Evolutionary conservation across 2,113 vertebrate genomes (phyloP).

Genomic region (Aegotheles bennettii): DNA sequence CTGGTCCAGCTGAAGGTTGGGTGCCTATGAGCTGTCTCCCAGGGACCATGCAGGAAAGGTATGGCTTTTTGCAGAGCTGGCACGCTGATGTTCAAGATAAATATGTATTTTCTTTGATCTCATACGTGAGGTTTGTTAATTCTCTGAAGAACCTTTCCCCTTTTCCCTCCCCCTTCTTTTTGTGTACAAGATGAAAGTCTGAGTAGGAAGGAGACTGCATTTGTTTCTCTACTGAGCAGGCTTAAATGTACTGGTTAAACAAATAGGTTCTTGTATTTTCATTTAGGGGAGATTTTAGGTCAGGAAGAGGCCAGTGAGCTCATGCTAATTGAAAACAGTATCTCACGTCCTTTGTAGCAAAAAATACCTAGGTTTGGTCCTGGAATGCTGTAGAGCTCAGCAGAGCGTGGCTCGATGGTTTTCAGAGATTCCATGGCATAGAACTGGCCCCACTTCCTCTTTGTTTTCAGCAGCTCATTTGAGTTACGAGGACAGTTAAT

Average conservation of each 20-base stretch:
- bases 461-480: neutral
- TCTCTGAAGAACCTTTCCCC: neutral
- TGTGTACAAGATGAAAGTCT: neutral
- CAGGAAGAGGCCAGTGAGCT: neutral
- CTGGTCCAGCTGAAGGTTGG: neutral
- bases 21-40: neutral
- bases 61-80: neutral
- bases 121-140: fast-evolving
- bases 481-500: neutral
- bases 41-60: neutral
- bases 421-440: fast-evolving
- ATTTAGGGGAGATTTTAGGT: neutral
- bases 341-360: neutral
- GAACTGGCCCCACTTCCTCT: neutral
- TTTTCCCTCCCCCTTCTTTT: neutral
- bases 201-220: neutral
- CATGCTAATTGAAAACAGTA: neutral
- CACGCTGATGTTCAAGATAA: neutral
- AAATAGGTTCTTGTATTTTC: slow-evolving; percentile 11
- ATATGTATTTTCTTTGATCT: neutral
- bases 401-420: neutral
- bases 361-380: neutral
- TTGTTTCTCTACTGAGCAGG: neutral
- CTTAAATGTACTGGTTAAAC: slow-evolving; percentile 18
- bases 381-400: neutral